These are phyloP conservation scores for Galleria mellonella DNA, from an alignment of 1,140 invertebrate species.

Conservation along the genomic window DNA sequence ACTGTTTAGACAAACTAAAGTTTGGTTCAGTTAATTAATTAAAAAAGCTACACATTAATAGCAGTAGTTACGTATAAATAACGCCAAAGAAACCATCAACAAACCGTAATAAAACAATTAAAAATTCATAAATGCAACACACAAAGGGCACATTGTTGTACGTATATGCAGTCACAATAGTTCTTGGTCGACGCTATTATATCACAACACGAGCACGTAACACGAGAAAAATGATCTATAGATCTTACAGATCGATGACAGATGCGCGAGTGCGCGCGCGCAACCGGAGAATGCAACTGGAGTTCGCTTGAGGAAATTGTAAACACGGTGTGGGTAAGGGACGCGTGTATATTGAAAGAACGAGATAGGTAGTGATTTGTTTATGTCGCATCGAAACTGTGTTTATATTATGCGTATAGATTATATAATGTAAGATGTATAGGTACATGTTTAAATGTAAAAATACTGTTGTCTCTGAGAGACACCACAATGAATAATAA, in stretches of 20 bases:
- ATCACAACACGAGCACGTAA: conserved; percentile 2
- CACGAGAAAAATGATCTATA: conserved; percentile 19
- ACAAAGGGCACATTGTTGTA: conserved; percentile 13
- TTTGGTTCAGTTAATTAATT: too few relatives aligned
- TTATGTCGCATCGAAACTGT: conserved; percentile 17
- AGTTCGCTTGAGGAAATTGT: conserved; percentile 34
- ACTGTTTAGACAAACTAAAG: too few relatives aligned
- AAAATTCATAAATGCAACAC: neutral
- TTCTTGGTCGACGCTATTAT: conserved; percentile 7
- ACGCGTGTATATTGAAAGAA: conserved; percentile 21
- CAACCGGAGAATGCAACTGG: conserved; percentile 26
- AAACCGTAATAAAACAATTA: conserved; percentile 5
- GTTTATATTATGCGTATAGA: conserved; percentile 21
- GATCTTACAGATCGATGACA: conserved; percentile 15
- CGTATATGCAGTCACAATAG: conserved; percentile 17
- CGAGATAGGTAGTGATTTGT: conserved; percentile 30
- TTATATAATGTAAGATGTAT: conserved; percentile 1
- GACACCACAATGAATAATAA: too few relatives aligned
- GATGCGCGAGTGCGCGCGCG: conserved; percentile 24
- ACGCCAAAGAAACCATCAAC: neutral
- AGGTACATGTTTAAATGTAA: too few relatives aligned
- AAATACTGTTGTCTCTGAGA: too few relatives aligned
- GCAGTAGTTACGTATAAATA: too few relatives aligned
- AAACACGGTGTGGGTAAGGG: conserved; percentile 37
- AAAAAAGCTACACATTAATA: too few relatives aligned